A percentile compares a stretch with the other conserved stretches of the same genome.
These are phyloP conservation scores for Electrophaes corylata DNA, from an alignment of 2,888 invertebrate species.

Conservation along the genomic window DNA sequence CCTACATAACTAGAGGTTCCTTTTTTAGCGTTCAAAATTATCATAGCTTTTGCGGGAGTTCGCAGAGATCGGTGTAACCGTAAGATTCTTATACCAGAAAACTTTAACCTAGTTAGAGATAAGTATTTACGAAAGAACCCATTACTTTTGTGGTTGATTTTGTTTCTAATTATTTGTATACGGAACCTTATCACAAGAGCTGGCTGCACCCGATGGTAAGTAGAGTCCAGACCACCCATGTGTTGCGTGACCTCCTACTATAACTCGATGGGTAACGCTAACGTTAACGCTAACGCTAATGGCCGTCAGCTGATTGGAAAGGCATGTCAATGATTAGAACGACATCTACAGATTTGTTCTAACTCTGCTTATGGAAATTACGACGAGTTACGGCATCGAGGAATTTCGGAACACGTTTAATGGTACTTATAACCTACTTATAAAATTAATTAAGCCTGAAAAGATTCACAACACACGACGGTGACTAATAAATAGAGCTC, in stretches of 20 bases:
- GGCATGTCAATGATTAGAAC: slow-evolving; percentile 20
- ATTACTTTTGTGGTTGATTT: too few relatives aligned
- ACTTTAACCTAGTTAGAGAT: too few relatives aligned
- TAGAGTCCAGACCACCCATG: slow-evolving; percentile 34
- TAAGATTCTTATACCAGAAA: too few relatives aligned
- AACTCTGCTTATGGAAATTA: slow-evolving; percentile 19
- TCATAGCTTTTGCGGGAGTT: too few relatives aligned
- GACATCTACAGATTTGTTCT: slow-evolving; percentile 21
- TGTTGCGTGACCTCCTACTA: slow-evolving; percentile 32
- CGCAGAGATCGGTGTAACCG: too few relatives aligned
- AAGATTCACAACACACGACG: not conserved
- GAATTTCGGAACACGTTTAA: slow-evolving; percentile 5
- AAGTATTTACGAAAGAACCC: too few relatives aligned
- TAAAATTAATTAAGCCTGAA: not conserved
- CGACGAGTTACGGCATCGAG: slow-evolving; percentile 8
- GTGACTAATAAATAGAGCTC: not conserved
- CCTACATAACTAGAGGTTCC: too few relatives aligned
- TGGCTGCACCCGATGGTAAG: not conserved
- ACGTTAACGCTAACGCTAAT: slow-evolving; percentile 16
- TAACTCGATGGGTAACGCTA: slow-evolving; percentile 10
- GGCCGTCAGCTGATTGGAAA: slow-evolving; percentile 24
- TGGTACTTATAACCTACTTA: not conserved
- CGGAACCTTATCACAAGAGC: slow-evolving; percentile 9
- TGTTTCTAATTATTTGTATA: not conserved
- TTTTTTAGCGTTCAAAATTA: too few relatives aligned